Conservation (phyloP, 2,113 vertebrate species). For the Corythaeola cristata region DNA sequence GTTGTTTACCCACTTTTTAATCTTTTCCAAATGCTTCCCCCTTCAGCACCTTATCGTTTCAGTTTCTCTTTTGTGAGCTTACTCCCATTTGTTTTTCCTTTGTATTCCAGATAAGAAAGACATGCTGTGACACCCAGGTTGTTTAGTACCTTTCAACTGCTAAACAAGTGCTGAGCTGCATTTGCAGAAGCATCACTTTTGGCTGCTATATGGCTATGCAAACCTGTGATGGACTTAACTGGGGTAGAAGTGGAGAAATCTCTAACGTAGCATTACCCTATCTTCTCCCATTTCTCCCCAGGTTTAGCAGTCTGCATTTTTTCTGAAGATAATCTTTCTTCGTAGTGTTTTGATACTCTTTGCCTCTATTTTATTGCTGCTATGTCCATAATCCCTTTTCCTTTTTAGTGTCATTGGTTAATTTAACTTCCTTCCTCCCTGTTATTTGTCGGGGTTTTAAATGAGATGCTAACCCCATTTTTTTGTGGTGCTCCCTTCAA, state of each 20-base stretch:
- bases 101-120: slow-evolving; percentile 8
- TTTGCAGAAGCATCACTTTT: background rate
- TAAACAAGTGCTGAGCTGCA: background rate
- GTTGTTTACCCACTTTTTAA: slow-evolving; percentile 17
- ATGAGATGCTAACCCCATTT: background rate
- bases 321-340: background rate
- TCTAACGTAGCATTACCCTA: background rate
- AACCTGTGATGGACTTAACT: background rate
- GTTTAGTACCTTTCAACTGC: background rate
- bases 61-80: slow-evolving; percentile 1
- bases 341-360: background rate
- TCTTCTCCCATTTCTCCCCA: background rate
- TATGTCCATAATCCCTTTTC: background rate
- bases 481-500: background rate
- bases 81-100: slow-evolving; percentile 17
- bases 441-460: background rate
- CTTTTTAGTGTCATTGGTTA: background rate
- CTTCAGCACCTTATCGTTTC: background rate
- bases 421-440: background rate
- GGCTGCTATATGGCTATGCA: background rate
- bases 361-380: background rate
- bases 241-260: background rate
- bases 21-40: background rate
- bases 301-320: background rate
- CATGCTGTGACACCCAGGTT: background rate